Evolutionary conservation across 2,797 vertebrate genomes (phyloP), one percentile per base, ranked within the genome.

Genomic region (Acanthopagrus latus): DNA sequence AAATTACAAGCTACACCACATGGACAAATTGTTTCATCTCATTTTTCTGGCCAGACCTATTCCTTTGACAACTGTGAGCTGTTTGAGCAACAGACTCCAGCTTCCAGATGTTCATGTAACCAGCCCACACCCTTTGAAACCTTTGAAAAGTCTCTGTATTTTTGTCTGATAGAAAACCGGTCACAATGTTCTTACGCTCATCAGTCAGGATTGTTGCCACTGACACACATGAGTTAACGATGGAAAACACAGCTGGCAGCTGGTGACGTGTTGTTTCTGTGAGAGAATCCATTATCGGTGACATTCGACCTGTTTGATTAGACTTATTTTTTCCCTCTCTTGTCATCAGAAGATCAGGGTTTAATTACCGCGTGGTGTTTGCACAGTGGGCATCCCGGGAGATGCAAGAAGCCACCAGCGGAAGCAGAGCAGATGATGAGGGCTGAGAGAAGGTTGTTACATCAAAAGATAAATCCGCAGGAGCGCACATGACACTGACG

Each of bases 321-420:
- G 33, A 52, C 29, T 13, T 58, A 0, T 5, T 54, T 17, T n/a
- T 17, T n/a, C 23, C 10, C 9, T 16, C 3, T 72, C 38, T n/a
- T 27, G 33, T 76, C 25, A 56, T 52, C 46, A 27, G n/a, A 67
- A 18, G 21, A 50, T 76, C n/a, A 13, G 1, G 0, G n/a, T 21
- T 65, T 68, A 63, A 55, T 76, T 64, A 60, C 63, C 29, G 14
- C 27, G 38, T 46, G 17, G n/a, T 68, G 60, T 58, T 70, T 47
- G 41, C 20, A 23, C 6, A 29, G 11, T n/a, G 1, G 27, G 33
- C 8, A 29, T 27, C 21, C 21, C 18, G 58, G 52, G 65, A 74
- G 56, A 77, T 75, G 9, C 9, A 29, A 50, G 51, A 60, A 38
- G 29, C 23, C 27, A 48, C 27, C 21, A 41, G 14, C 6, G 23